Percentiles rank a stretch among this genome's conserved stretches.
phyloP scores from a whole-genome alignment of 2,797 vertebrate genomes.

The Onychomys leucogaster region DNA sequence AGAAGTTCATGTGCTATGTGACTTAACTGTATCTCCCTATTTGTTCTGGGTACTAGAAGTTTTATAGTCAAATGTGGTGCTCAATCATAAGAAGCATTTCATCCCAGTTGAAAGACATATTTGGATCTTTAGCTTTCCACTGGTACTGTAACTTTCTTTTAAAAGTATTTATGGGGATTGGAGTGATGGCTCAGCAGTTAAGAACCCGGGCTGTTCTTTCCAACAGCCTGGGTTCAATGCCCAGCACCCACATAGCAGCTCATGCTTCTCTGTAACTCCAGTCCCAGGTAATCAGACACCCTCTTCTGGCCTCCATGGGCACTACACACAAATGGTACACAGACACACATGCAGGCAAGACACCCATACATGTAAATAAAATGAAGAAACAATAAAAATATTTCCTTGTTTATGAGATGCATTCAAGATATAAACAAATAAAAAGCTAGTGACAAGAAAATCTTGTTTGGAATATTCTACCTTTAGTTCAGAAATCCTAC shows the following conservation, averaged over 20 bases:
- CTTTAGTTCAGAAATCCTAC: constrained; percentile 51
- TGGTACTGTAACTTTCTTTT: constrained; percentile 1
- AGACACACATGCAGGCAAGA: neutral
- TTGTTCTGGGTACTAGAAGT: neutral
- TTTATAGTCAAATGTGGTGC: neutral
- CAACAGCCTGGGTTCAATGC: neutral
- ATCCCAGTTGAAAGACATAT: neutral
- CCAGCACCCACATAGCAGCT: neutral
- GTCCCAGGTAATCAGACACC: neutral
- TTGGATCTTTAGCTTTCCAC: neutral
- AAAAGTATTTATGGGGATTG: neutral
- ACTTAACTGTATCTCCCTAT: neutral
- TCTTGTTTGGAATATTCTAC: neutral
- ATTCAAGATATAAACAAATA: constrained; percentile 34
- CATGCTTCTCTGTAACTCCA: neutral
- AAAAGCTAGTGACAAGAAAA: neutral
- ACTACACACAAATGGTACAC: neutral
- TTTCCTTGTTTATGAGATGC: constrained; percentile 5
- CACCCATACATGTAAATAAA: neutral
- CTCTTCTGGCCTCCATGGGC: neutral
- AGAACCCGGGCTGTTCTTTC: neutral
- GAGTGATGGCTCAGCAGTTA: neutral
- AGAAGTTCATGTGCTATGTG: neutral
- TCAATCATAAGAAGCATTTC: neutral
- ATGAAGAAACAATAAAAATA: neutral